Evolutionary conservation across 2,888 invertebrate genomes (phyloP).

Genomic region (Cantharis nigra): DNA sequence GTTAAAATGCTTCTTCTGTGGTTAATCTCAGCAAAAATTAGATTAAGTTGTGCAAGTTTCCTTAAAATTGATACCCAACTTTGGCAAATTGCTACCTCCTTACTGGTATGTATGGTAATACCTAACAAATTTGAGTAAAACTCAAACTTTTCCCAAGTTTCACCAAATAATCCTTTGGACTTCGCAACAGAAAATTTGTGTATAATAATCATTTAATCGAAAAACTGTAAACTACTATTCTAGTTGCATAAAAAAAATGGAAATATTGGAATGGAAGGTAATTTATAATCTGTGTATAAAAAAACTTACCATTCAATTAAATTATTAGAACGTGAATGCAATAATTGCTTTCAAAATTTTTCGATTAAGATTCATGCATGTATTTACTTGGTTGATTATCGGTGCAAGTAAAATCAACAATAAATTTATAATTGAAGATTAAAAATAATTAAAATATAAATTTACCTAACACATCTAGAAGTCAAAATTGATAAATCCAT

Average conservation of each 20-base stretch:
- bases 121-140: not conserved
- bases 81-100: not conserved
- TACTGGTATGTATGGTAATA: no score
- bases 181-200: not conserved
- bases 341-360: not conserved
- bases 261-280: not conserved
- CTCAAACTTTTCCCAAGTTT: not conserved
- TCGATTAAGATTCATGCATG: not conserved
- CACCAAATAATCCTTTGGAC: not conserved
- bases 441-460: constrained; percentile 2
- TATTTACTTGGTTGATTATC: not conserved
- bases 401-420: not conserved
- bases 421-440: not conserved
- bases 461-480: constrained; percentile 24
- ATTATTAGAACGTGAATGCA: not conserved
- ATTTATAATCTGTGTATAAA: not conserved
- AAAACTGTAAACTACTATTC: not conserved
- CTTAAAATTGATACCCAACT: not conserved
- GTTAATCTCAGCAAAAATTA: not conserved
- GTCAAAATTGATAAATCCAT: constrained; percentile 21
- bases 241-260: not conserved
- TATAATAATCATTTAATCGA: not conserved
- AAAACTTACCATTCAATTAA: not conserved
- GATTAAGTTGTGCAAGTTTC: not conserved
- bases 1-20: not conserved